Base-by-base conservation (phyloP, 35 echinoderm and acorn worm species). In the Holothuria glaberrima region DNA sequence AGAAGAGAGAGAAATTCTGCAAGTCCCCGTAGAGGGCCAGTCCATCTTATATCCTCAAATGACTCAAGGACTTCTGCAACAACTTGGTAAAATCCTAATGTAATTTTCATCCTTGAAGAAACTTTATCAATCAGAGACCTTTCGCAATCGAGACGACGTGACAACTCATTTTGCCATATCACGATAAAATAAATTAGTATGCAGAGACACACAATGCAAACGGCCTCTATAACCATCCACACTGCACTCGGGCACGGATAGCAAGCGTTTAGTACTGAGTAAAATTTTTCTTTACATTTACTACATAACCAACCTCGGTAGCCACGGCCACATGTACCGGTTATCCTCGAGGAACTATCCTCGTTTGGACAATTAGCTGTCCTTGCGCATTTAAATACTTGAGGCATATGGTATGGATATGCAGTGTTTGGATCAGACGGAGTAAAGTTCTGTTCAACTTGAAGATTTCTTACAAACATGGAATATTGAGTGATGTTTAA, bases 241-340 rank as follows among this genome's bases (percentile, higher is more conserved):
- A 48, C 58, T 62, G 65, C 46, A 12, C 57, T 41, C 2, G 83
- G 91, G 56, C 91, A 92, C 10, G 48, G 30, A 38, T 78, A 29
- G 41, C 91, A 92, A 73, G 28, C 38, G 12, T 79, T 44, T 38
- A 92, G 75, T 25, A 85, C 28, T 19, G 91, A 63, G 68, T 64
- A 92, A 67, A 46, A 87, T 3, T 6, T 48, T 12, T 30, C 24
- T 6, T 76, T 12, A 63, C 91, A 92, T 48, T 87, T 52, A 20
- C 48, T 38, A 38, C 91, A 92, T 27, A 87, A 70, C 91, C 91
- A 92, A 0, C 91, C 91, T 28, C 21, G 38, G 84, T 82, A 58
- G 57, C 79, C 79, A 28, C 25, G 22, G 19, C 30, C 22, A 18
- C 79, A 82, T 25, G 21, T 27, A 16, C 79, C 79, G 7, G 25